Evolutionary conservation across 2,888 invertebrate species (phyloP).

Genomic region (Plutella xylostella): DNA sequence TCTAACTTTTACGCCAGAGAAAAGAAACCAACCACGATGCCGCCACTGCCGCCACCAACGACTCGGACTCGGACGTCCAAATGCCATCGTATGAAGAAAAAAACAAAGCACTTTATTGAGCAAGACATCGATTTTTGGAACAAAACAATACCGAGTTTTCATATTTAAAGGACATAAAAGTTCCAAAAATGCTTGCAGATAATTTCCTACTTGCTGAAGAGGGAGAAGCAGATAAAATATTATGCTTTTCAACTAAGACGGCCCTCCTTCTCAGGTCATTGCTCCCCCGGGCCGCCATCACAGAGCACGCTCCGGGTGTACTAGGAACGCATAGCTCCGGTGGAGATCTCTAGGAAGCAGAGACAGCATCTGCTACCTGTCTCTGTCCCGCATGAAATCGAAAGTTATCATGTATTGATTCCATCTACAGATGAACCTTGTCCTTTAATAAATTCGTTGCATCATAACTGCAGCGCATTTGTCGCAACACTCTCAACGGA

Average conservation of each 20-base stretch:
- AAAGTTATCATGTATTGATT: too few species aligned
- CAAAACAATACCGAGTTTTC: background rate
- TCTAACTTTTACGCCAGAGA: background rate
- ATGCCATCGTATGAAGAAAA: slow-evolving; percentile 1
- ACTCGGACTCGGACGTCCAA: background rate
- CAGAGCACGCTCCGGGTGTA: too few species aligned
- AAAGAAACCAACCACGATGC: background rate
- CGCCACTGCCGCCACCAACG: background rate
- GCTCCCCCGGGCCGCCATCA: too few species aligned
- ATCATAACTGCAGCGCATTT: too few species aligned
- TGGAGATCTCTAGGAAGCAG: too few species aligned
- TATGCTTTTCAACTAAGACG: background rate
- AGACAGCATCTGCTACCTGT: too few species aligned
- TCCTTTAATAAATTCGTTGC: too few species aligned
- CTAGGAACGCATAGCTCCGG: too few species aligned
- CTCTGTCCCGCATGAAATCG: too few species aligned
- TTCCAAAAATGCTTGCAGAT: background rate
- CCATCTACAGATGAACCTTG: too few species aligned
- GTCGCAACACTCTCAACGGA: too few species aligned
- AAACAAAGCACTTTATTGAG: background rate
- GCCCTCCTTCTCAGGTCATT: too few species aligned
- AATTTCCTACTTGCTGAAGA: background rate
- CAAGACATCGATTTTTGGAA: background rate
- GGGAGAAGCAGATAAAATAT: background rate
- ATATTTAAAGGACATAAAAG: background rate